A percentile compares a stretch with the other conserved stretches of the same genome.
Evolutionary conservation across 2,797 vertebrate species (phyloP).

Genomic region (Fratercula arctica): DNA sequence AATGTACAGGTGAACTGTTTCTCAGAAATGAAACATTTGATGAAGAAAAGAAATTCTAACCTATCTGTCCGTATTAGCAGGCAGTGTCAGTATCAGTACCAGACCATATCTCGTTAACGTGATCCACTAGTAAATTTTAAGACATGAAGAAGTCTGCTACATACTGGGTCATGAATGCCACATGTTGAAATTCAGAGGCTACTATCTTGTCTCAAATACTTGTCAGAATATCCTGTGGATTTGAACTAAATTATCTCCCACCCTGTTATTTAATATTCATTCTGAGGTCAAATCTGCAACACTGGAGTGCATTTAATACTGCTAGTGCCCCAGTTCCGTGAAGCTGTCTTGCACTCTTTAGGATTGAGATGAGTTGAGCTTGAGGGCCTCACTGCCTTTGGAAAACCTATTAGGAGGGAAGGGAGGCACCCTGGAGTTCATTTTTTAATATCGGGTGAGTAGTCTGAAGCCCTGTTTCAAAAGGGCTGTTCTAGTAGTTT

Average conservation of each 20-base stretch:
- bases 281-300: not conserved
- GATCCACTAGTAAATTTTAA: not conserved
- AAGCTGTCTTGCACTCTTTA: not conserved
- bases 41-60: not conserved
- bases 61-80: not conserved
- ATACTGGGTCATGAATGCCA: not conserved
- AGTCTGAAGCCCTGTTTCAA: not conserved
- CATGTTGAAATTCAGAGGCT: not conserved
- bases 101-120: not conserved
- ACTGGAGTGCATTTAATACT: not conserved
- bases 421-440: not conserved
- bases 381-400: not conserved
- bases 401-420: not conserved
- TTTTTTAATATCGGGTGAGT: not conserved
- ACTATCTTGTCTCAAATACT: not conserved
- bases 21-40: not conserved
- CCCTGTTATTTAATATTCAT: rapidly evolving
- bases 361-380: not conserved
- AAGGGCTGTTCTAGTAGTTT: not conserved
- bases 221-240: not conserved
- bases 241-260: not conserved
- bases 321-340: not conserved
- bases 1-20: not conserved
- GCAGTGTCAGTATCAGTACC: not conserved
- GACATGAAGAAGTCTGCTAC: not conserved